Conservation (phyloP, 1,140 invertebrate genomes). For the Solenopsis fugax region DNA sequence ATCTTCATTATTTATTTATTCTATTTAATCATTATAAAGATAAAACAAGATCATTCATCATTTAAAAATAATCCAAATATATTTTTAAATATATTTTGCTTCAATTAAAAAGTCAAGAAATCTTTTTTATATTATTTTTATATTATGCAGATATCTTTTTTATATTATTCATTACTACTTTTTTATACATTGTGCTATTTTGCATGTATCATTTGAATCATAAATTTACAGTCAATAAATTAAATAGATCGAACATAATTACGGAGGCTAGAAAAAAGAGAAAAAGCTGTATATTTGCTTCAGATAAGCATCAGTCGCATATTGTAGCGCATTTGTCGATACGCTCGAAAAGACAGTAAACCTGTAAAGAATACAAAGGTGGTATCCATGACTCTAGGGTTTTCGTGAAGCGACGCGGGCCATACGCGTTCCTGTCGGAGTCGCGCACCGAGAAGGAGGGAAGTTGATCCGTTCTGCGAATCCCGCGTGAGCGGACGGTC, state of each 20-base stretch:
- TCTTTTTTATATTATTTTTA: too few species aligned
- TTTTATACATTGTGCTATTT: neutral
- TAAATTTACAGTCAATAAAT: neutral
- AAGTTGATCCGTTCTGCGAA: constrained; percentile 40
- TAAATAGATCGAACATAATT: neutral
- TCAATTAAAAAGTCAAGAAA: too few species aligned
- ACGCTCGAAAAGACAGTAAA: neutral
- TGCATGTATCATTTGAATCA: neutral
- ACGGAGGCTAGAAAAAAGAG: neutral
- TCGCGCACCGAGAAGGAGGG: constrained; percentile 47
- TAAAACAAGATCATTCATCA: neutral
- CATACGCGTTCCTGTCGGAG: constrained; percentile 38
- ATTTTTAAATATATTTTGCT: neutral
- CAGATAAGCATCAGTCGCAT: neutral
- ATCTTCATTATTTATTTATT: neutral
- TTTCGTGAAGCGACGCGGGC: constrained; percentile 52
- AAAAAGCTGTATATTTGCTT: neutral
- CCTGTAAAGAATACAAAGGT: constrained; percentile 12
- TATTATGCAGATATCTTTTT: too few species aligned
- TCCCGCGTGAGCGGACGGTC: constrained; percentile 21
- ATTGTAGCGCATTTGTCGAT: neutral
- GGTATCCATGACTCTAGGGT: constrained; percentile 45
- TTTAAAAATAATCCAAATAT: constrained; percentile 13
- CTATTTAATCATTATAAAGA: neutral
- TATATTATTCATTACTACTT: too few species aligned